A percentile compares a stretch with the other conserved stretches of the same genome.
phyloP scores from a whole-genome alignment of 2,113 vertebrate species.

The Sprattus sprattus region DNA sequence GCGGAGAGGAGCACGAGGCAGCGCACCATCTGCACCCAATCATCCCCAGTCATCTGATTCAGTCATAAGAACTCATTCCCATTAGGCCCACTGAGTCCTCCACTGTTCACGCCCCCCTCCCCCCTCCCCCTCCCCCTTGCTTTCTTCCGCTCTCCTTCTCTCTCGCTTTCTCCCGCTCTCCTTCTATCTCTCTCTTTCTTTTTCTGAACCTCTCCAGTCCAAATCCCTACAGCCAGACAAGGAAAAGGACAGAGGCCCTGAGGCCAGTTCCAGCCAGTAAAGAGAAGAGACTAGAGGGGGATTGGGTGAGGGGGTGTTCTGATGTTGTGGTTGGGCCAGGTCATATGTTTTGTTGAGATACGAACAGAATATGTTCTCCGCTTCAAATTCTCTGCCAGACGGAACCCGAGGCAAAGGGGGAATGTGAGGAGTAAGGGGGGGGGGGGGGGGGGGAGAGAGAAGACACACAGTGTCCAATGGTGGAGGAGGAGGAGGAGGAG shows the following conservation, averaged over 20 bases:
- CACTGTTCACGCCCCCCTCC: background rate
- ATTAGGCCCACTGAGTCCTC: slow-evolving; percentile 34
- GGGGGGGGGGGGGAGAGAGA: slow-evolving; percentile 5
- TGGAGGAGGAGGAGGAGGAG: background rate
- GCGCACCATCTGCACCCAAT: slow-evolving; percentile 42
- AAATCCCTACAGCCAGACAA: background rate
- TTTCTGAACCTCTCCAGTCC: too few relatives aligned
- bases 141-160: too few relatives aligned
- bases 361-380: slow-evolving; percentile 33
- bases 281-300: background rate
- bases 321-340: slow-evolving; percentile 26
- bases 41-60: slow-evolving; percentile 46
- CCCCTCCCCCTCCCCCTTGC: background rate
- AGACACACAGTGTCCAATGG: slow-evolving; percentile 29
- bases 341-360: slow-evolving; percentile 54
- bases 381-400: slow-evolving; percentile 41
- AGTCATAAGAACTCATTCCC: slow-evolving; percentile 41
- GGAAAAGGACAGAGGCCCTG: background rate
- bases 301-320: background rate
- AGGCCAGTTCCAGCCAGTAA: background rate
- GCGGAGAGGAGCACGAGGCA: slow-evolving; percentile 12
- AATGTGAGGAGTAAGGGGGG: background rate
- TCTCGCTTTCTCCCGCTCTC: too few relatives aligned
- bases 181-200: too few relatives aligned
- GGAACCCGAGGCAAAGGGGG: slow-evolving; percentile 37